These are phyloP conservation scores for Oxycera nigricornis DNA, from an alignment of 2,888 invertebrate genomes.

Conservation along the genomic window DNA sequence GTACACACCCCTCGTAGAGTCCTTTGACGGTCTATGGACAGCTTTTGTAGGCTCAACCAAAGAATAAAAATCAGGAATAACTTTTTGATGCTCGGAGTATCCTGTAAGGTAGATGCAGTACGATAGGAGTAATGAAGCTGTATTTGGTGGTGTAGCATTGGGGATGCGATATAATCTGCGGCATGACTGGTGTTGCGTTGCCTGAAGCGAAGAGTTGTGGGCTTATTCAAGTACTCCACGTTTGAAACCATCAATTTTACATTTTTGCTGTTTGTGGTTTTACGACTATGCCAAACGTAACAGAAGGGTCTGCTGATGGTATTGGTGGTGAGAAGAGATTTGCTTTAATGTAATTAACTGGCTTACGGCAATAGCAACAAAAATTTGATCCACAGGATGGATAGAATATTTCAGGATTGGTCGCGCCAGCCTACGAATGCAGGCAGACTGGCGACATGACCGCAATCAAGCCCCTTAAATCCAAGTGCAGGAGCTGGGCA, in stretches of 20 bases:
- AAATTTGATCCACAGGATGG: too few species aligned
- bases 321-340: background rate
- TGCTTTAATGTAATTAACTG: too few species aligned
- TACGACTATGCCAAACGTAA: background rate
- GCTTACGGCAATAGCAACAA: too few species aligned
- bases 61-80: background rate
- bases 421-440: too few species aligned
- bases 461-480: background rate
- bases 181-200: too few species aligned
- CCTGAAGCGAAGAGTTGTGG: too few species aligned
- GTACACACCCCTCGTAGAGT: too few species aligned
- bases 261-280: constrained; percentile 30
- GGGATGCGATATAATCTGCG: too few species aligned
- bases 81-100: background rate
- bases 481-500: background rate
- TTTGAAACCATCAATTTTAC: constrained; percentile 34
- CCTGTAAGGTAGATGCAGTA: background rate
- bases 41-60: too few species aligned
- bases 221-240: background rate
- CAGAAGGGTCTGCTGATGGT: background rate
- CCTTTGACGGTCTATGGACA: too few species aligned
- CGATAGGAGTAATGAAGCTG: background rate
- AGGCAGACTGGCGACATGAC: too few species aligned
- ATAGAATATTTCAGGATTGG: too few species aligned
- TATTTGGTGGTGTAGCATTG: background rate